Evolutionary conservation across 2,888 invertebrate species (phyloP), one percentile per base, ranked within the genome.

Genomic region (Allophyes oxyacanthae): DNA sequence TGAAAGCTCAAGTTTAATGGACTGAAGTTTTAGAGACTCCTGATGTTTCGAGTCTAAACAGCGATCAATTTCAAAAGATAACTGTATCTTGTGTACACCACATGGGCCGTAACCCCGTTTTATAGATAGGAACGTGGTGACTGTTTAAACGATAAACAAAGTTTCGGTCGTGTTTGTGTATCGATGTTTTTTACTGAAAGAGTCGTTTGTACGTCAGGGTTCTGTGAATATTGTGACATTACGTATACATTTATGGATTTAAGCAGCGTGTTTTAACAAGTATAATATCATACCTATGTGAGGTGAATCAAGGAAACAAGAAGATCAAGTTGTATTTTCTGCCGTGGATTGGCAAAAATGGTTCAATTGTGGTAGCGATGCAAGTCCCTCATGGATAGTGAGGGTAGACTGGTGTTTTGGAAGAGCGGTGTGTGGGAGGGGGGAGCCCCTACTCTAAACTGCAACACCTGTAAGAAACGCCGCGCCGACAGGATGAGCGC

Each of bases 401-500:
- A 93, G 75, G 94, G 93, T 54, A 85, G 91, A 34, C 79, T 93
- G 58, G 86, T 92, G 66, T 92, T 92, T 75, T 93, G 93, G 93
- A 92, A 93, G 80, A 86, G 88, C 33, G 93, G 93, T 46, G 79
- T 93, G 63, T 92, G 92, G 92, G 92, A 91, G 73, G 90, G 88
- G 1, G 90, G 85, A 37, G 91, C 92, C 13, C 93, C 92, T 46
- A 91, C 93, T 62, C 81, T 93, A 37, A 87, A 64, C 72, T 93
- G 93, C 72, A 89, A 90, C 78, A 93, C 92, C 64, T 93, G 93
- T 77, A 92, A 91, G 82, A 91, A 90, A 78, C 85, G 94, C 42
- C 86, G 92, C 42, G 86, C 87, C n/a, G 92, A 91, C 64, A 91
- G 90, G 67, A 93, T 92, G 92, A 86, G 76, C 60, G 91, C 85